Evolutionary conservation across 2,113 vertebrate species (phyloP).

Genomic region (Amphilophus citrinellus): DNA sequence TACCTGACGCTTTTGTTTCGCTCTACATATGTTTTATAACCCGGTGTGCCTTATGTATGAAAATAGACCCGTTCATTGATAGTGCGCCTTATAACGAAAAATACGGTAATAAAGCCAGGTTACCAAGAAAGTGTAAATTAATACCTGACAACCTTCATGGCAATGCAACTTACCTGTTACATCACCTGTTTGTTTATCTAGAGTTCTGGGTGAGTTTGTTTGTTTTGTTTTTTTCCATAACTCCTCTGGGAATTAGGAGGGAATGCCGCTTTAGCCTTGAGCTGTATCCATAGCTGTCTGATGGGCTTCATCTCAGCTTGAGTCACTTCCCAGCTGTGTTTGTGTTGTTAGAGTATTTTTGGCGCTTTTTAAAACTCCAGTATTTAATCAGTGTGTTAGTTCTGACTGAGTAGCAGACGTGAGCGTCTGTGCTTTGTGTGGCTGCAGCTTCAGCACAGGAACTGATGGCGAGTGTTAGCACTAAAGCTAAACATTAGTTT

Average conservation of each 20-base stretch:
- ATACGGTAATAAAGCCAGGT: background rate
- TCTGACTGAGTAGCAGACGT: background rate
- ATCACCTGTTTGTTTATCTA: background rate
- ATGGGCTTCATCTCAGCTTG: background rate
- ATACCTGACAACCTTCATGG: background rate
- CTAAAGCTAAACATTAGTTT: background rate
- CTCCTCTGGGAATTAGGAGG: background rate
- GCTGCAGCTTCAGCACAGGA: background rate
- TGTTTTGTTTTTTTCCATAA: background rate
- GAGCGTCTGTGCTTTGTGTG: background rate
- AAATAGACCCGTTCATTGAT: no score
- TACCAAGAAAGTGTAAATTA: fast-evolving
- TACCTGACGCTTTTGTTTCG: no score
- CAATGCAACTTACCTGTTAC: background rate
- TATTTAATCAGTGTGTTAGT: background rate
- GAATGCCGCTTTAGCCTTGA: background rate
- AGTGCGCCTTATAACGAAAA: no score
- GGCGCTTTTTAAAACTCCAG: background rate
- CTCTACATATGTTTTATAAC: no score
- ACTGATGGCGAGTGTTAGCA: background rate
- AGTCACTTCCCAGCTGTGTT: background rate
- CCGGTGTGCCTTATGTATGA: no score
- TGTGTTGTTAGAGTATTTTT: background rate
- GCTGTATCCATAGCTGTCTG: background rate
- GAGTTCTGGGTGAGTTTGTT: background rate